Evolutionary conservation across 1,140 invertebrate genomes (phyloP), one percentile per base, ranked within the genome.

Genomic region (Cyphomyrmex costatus): DNA sequence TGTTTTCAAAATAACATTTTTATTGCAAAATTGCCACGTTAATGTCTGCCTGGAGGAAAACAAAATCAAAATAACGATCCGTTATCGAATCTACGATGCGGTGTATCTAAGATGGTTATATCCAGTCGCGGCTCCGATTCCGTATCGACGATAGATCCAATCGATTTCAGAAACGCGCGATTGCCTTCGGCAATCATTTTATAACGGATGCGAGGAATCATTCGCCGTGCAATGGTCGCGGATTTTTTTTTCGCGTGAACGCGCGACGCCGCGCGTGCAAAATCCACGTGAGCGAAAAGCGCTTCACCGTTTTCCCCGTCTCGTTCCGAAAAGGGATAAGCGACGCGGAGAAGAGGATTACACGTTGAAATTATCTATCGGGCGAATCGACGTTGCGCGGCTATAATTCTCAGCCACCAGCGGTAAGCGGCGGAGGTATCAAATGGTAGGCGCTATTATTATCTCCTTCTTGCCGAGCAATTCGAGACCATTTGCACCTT

Each of bases 401-500:
- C 79, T 83, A 83, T 83, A 83, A 83, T 83, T 83, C 65, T n/a
- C 79, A 83, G 27, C 79, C 68, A 73, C 5, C 53, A 46, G 68
- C 46, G 65, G 30, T 80, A 80, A 80, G 49, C 79, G 79, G 68
- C 68, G 79, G 56, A 83, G 68, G 79, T 83, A 83, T 83, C 79
- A 83, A 83, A 74, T 83, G 79, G 79, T 83, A 83, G 53, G 53
- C 53, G 79, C 79, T 83, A 74, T 83, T 83, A 83, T 83, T 83
- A 83, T 53, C 79, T 83, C 68, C 79, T 83, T 74, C 68, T 83
- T 61, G 56, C 68, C 79, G 36, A 74, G 79, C 68, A 73, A 83
- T 83, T 83, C 79, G 79, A 83, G 79, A 74, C 79, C 79, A 83
- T 83, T 83, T 83, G 79, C 79, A 83, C 79, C 79, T 83, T 83